Evolutionary conservation across 2,113 vertebrate species (phyloP), one percentile per base, ranked within the genome.

Genomic region (Poeciliopsis occidentalis): DNA sequence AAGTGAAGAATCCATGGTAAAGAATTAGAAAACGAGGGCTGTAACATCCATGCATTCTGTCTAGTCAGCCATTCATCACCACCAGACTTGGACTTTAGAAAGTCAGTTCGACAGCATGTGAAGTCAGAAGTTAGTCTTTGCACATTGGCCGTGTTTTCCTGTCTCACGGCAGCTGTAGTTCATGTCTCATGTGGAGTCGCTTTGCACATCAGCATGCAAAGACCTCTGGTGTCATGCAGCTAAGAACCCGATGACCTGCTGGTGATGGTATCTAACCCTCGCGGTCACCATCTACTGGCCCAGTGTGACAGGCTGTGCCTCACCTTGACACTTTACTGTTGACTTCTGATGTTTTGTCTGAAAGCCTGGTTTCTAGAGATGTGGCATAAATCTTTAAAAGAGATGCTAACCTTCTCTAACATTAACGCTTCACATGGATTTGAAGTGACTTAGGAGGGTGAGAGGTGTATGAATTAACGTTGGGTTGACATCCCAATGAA

Each of bases 121-220:
- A 77, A 86, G 78, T 80, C 79, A 78, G 74, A 87, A 85, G 87
- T 89, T 86, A 85, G 88, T 89, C 81, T 88, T 82, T 83, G 75
- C 86, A 85, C 86, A 60, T 44, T 37, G 80, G 76, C 81, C 69
- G 70, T 82, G 86, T 86, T 86, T 88, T 79, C 51, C 64, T 78
- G 75, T 81, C 84, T 81, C 62, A 77, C 69, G 5, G 71, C 19
- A 31, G 41, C 65, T 83, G 82, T 82, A 85, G 78, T 69, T 81
- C 83, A 79, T 71, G 84, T 86, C 68, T 68, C 34, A 12, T 73
- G 61, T 41, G 61, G 69, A 60, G 61, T 65, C 72, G 10, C 11
- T 37, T 37, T 37, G 34, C 34, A 12, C 10, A 41, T 41, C 39
- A 15, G 1, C 13, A 41, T 47, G 24, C 69, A 5, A 73, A 74